Percentiles rank a stretch among this genome's conserved stretches.
Evolutionary conservation across 1,140 invertebrate species (phyloP).

Genomic region (Hydropsyche tenuis): DNA sequence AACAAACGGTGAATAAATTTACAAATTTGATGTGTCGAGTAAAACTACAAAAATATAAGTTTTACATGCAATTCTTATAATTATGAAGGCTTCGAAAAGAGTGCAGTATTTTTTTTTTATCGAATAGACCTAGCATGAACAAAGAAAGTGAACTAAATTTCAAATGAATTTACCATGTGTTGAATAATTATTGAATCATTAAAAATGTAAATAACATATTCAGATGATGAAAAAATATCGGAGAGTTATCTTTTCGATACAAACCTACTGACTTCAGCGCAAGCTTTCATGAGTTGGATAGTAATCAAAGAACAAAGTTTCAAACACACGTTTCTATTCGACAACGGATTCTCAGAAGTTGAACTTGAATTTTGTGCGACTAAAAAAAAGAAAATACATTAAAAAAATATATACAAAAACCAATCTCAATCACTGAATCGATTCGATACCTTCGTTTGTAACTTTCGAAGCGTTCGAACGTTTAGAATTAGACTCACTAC

Average conservation of each 20-base stretch:
- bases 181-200: background rate
- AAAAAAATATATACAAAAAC: background rate
- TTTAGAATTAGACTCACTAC: background rate
- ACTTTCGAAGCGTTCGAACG: slow-evolving; percentile 6
- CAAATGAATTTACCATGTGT: slow-evolving; percentile 1
- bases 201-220: background rate
- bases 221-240: background rate
- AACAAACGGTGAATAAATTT: background rate
- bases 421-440: background rate
- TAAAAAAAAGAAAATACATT: slow-evolving; percentile 11
- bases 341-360: slow-evolving; percentile 51
- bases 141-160: background rate
- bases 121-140: background rate
- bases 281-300: slow-evolving; percentile 75
- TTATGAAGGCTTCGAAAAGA: background rate
- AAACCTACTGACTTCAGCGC: slow-evolving; percentile 63
- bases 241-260: slow-evolving; percentile 31
- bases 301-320: slow-evolving; percentile 78
- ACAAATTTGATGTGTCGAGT: background rate
- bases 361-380: slow-evolving; percentile 40
- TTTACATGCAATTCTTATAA: too few relatives aligned
- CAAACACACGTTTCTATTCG: slow-evolving; percentile 69
- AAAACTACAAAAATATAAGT: too few relatives aligned
- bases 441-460: slow-evolving; percentile 34
- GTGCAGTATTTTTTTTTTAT: background rate